Base-by-base conservation (phyloP, 2,888 invertebrate species). In the Nemurella pictetii region DNA sequence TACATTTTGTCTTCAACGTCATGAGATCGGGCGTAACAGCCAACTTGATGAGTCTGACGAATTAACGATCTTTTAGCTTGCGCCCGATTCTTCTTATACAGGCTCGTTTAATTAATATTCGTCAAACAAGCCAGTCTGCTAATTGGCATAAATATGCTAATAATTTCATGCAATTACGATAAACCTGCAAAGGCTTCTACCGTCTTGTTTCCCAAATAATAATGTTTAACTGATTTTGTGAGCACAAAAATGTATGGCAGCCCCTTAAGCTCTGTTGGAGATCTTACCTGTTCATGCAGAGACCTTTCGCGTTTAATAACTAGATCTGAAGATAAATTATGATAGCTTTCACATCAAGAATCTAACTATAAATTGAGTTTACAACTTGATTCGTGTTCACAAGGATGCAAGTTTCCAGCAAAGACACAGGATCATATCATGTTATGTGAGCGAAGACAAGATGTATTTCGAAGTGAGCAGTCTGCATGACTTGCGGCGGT, bases 1-100 rank as follows among this genome's bases (percentile, higher is more conserved):
- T 75, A 75, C 75, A 75, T 75, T 75, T 75, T 75, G 75, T 27
- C 75, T 75, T 75, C 75, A 75, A 28, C 28, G 75, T 75, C 75
- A 75, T 20, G 55, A 55, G 55, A 55, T 55, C 55, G 55, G 20
- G 55, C 20, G 9, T 55, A 55, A 55, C 55, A 55, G 55, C 55
- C 55, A 55, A 55, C 55, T 55, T 55, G 55, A 55, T 55, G 55
- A 55, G 55, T 55, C 55, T 55, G 55, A 20, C 20, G 15, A 55
- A 55, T 55, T 55, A 55, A 55, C 55, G 55, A 20, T 55, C 55
- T 55, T 55, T 55, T 55, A 55, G 55, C 55, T 55, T 55, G 55
- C 20, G 55, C 15, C 20, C 20, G 55, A 55, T 55, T 55, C 55
- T 55, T 55, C 55, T 55, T 55, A 55, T 20, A 20, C 55, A 20